A percentile compares a stretch with the other conserved stretches of the same genome.
phyloP scores from a whole-genome alignment of 1,140 invertebrate species.

The Maniola jurtina region DNA sequence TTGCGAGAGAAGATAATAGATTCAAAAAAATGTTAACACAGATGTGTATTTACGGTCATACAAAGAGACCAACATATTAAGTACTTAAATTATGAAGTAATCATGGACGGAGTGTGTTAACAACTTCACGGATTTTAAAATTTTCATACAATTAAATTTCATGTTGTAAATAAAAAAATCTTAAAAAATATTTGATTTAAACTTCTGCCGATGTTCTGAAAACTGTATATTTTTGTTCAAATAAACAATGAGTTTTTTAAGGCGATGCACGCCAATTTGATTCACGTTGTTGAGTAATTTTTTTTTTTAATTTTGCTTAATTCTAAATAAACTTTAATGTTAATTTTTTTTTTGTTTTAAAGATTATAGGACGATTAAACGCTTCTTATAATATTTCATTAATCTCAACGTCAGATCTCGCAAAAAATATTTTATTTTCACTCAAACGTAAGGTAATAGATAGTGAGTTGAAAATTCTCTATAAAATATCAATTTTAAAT shows the following conservation, averaged over 20 bases:
- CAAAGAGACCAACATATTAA: conserved; percentile 65
- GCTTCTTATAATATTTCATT: conserved; percentile 44
- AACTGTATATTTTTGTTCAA: no score
- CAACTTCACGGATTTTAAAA: conserved; percentile 40
- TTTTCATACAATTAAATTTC: conserved; percentile 1
- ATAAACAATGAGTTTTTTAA: not conserved
- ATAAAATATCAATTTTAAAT: conserved; percentile 71
- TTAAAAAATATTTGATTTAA: no score
- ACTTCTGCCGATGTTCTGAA: no score
- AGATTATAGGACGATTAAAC: conserved; percentile 27
- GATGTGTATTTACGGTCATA: conserved; percentile 28
- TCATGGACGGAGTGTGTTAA: conserved; percentile 70
- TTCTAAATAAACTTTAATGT: conserved; percentile 31
- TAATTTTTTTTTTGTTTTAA: conserved; percentile 25
- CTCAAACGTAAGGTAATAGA: conserved; percentile 29
- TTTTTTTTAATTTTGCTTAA: conserved; percentile 10
- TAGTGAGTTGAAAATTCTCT: conserved; percentile 45
- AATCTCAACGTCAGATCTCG: conserved; percentile 77
- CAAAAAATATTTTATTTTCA: conserved; percentile 48
- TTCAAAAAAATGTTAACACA: conserved; percentile 24
- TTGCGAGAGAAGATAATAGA: not conserved
- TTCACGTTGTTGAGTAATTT: conserved; percentile 15
- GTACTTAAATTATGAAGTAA: conserved; percentile 69
- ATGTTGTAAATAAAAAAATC: not conserved
- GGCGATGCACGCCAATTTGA: not conserved